phyloP scores from a whole-genome alignment of 2,888 invertebrate species.

The Glaucopsyche alexis region DNA sequence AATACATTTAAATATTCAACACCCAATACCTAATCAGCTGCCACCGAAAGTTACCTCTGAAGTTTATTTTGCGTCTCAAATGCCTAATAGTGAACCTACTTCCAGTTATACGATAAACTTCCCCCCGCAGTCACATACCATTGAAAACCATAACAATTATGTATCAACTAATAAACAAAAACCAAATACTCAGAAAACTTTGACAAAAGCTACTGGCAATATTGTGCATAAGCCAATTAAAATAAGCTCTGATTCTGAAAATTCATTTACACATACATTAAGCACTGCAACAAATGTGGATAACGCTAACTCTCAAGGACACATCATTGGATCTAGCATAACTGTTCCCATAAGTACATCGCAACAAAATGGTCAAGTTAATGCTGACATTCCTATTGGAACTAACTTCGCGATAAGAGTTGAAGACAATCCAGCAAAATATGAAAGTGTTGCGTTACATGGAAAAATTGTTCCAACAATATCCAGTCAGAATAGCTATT shows the following conservation, averaged over 20 bases:
- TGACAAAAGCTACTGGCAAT: slow-evolving; percentile 47
- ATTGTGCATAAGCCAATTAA: slow-evolving; percentile 52
- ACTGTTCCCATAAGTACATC: slow-evolving; percentile 59
- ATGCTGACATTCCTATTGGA: slow-evolving; percentile 72
- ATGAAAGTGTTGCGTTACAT: slow-evolving; percentile 57
- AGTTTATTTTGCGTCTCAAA: slow-evolving; percentile 72
- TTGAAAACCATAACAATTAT: slow-evolving; percentile 3
- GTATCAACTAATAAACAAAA: not conserved
- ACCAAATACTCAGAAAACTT: slow-evolving; percentile 43
- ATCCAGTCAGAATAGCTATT: slow-evolving; percentile 45
- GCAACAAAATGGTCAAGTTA: slow-evolving; percentile 54
- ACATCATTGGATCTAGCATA: slow-evolving; percentile 64
- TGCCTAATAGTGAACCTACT: slow-evolving; percentile 60
- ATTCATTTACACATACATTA: slow-evolving; percentile 61
- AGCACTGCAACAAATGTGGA: slow-evolving; percentile 68
- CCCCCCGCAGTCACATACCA: slow-evolving; percentile 45
- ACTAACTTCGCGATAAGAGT: slow-evolving; percentile 75
- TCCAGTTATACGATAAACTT: slow-evolving; percentile 69
- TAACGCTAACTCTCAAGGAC: slow-evolving; percentile 52
- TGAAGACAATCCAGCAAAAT: slow-evolving; percentile 61
- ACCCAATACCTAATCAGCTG: slow-evolving; percentile 60
- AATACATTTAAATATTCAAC: slow-evolving; percentile 69
- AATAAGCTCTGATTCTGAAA: slow-evolving; percentile 52
- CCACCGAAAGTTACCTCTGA: slow-evolving; percentile 75
- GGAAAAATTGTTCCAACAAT: slow-evolving; percentile 50